These are phyloP conservation scores for Amphibalanus amphitrite DNA, from an alignment of 1,140 invertebrate genomes.

Conservation along the genomic window DNA sequence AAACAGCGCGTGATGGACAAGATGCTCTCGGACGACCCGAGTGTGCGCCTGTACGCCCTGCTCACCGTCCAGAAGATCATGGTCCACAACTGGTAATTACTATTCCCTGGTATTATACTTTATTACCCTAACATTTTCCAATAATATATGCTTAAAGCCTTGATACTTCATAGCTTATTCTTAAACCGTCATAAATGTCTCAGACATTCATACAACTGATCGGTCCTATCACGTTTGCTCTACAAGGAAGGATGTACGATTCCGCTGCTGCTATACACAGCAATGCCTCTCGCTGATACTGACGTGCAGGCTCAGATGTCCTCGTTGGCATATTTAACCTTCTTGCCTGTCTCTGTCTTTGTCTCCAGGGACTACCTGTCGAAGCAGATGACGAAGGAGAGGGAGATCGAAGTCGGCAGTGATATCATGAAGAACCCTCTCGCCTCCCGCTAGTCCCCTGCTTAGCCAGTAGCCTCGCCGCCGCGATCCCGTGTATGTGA, in stretches of 20 bases:
- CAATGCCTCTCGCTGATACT: too few species aligned
- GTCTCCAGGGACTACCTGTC: neutral
- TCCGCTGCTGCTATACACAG: neutral
- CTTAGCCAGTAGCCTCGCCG: too few species aligned
- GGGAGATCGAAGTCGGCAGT: neutral
- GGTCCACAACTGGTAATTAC: slow-evolving; percentile 92
- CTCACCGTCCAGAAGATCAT: too few species aligned
- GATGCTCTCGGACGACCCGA: slow-evolving; percentile 89
- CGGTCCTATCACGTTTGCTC: neutral
- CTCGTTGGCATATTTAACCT: too few species aligned
- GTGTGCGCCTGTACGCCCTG: slow-evolving; percentile 94
- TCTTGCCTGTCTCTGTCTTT: too few species aligned
- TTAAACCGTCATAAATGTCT: neutral
- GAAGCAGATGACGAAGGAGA: neutral
- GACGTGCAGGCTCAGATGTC: too few species aligned
- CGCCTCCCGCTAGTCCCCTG: neutral
- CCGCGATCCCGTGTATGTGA: too few species aligned
- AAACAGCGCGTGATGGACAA: slow-evolving; percentile 97
- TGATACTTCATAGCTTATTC: neutral
- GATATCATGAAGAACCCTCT: neutral
- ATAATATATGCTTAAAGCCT: neutral
- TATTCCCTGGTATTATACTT: neutral
- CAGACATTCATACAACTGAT: neutral
- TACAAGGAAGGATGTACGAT: neutral
- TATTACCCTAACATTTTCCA: neutral